These are phyloP conservation scores for Gobiocypris rarus DNA, from an alignment of 2,113 vertebrate species.

Conservation along the genomic window DNA sequence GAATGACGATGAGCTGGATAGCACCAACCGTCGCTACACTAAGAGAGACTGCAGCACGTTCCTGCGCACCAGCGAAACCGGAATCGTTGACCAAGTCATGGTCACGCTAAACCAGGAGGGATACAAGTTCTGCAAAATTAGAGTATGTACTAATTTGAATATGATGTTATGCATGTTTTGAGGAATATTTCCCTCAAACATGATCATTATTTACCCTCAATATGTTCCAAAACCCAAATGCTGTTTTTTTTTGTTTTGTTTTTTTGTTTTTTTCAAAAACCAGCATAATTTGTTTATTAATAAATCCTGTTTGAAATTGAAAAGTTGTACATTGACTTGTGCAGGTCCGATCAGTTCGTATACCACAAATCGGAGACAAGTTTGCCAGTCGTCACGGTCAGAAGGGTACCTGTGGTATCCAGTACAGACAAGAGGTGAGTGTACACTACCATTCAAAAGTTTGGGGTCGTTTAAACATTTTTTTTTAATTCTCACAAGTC, in stretches of 20 bases:
- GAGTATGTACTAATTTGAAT: conserved; percentile 72
- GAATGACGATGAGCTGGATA: conserved; percentile 94
- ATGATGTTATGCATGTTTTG: too few relatives aligned
- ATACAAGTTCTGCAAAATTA: conserved; percentile 99
- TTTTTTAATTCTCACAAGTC: background rate
- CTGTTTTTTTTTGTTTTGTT: too few relatives aligned
- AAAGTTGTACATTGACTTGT: background rate
- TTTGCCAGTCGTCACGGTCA: conserved; percentile 98
- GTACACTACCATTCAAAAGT: background rate
- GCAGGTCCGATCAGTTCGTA: conserved; percentile 95
- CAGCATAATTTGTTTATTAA: too few relatives aligned
- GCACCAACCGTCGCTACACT: conserved; percentile 91
- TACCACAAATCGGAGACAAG: conserved; percentile 98
- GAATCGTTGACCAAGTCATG: conserved; percentile 99
- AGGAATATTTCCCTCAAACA: too few relatives aligned
- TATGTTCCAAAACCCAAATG: too few relatives aligned
- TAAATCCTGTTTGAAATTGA: background rate
- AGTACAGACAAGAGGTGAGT: conserved; percentile 95
- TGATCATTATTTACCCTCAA: too few relatives aligned
- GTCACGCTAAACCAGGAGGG: conserved; percentile 98
- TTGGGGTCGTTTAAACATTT: background rate
- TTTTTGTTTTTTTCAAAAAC: too few relatives aligned
- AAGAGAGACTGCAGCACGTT: conserved; percentile 98
- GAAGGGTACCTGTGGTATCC: conserved; percentile 98
- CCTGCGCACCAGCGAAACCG: conserved; percentile 93